Evolutionary conservation across 2,797 vertebrate genomes (phyloP), one percentile per base, ranked within the genome.

Genomic region (Neopelma chrysocephalum): DNA sequence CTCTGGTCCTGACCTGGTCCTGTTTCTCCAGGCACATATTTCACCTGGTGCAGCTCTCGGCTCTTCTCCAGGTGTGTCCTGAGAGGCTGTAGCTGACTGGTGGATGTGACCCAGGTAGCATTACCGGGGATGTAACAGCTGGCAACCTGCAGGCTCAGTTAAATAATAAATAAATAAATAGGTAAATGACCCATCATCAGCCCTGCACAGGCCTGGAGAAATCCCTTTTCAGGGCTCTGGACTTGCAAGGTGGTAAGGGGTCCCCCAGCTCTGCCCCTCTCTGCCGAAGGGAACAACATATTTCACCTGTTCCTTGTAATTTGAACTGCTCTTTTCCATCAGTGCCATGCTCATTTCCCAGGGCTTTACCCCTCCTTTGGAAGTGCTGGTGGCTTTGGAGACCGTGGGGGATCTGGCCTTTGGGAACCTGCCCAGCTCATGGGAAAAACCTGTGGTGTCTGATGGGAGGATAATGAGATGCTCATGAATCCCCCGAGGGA

Each of bases 11-110:
- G 50, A 17, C 50, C 50, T 51, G 48, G 6, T 25, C 25, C 50
- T 27, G 4, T 25, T 31, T 5, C 20, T 13, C 27, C 11, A 4
- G 22, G 36, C 7, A 1, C 3, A 1, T 47, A 3, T 72, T 62
- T 31, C 48, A 23, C 31, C 25, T 53, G 15, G 17, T 32, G 51
- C 54, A 26, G 32, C 3, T 22, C 32, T 3, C 5, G 0, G 48
- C 1, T 31, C 53, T 75, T 51, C 54, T 61, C 25, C 72, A 21
- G 56, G 11, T 48, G 53, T 23, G 54, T 17, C 6, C 22, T 26
- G 47, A 38, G 43, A 19, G 11, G 2, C 23, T 15, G 32, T 15
- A 42, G 27, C 45, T 51, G 38, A 9, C 27, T 50, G 34, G 14
- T 40, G 68, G 68, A 32, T 70, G 51, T 40, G 48, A 65, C 57